Conservation (phyloP, 1,140 invertebrate species). For the Apis cerana region DNA sequence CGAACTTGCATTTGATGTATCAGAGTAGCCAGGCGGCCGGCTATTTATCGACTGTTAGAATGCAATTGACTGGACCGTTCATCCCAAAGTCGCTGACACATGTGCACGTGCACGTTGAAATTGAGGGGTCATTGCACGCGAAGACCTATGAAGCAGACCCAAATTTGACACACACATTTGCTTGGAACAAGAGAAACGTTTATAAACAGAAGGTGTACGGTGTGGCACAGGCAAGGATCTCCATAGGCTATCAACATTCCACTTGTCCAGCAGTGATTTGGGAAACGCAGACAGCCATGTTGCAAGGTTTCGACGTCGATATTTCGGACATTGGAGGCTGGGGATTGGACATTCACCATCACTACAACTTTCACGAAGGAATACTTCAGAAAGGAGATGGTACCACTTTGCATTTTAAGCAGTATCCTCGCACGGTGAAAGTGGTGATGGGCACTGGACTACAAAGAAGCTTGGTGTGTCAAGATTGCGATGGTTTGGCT, state of each 20-base stretch:
- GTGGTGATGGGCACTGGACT: conserved; percentile 97
- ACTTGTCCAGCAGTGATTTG: conserved; percentile 93
- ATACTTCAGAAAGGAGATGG: conserved; percentile 98
- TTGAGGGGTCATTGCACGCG: conserved; percentile 94
- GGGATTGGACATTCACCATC: conserved; percentile 98
- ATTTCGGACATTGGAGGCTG: conserved; percentile 98
- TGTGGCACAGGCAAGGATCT: conserved; percentile 91
- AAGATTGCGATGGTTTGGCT: conserved; percentile 92
- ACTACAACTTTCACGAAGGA: conserved; percentile 98
- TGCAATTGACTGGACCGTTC: conserved; percentile 91
- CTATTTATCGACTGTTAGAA: conserved; percentile 94
- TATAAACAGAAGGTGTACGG: conserved; percentile 98
- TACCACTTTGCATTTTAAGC: conserved; percentile 94
- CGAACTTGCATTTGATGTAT: conserved; percentile 95
- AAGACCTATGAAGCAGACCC: conserved; percentile 97
- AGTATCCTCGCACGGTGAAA: conserved; percentile 93
- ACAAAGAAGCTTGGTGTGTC: conserved; percentile 88
- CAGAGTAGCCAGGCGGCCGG: conserved; percentile 95
- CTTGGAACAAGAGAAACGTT: conserved; percentile 98
- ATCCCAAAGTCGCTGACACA: conserved; percentile 91
- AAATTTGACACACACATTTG: conserved; percentile 95
- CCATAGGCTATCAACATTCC: conserved; percentile 97
- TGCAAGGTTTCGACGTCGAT: conserved; percentile 98
- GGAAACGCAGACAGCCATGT: conserved; percentile 95
- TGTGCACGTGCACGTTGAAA: conserved; percentile 94